Conservation (phyloP, 1,140 invertebrate genomes). For the Orchestia grillus region DNA sequence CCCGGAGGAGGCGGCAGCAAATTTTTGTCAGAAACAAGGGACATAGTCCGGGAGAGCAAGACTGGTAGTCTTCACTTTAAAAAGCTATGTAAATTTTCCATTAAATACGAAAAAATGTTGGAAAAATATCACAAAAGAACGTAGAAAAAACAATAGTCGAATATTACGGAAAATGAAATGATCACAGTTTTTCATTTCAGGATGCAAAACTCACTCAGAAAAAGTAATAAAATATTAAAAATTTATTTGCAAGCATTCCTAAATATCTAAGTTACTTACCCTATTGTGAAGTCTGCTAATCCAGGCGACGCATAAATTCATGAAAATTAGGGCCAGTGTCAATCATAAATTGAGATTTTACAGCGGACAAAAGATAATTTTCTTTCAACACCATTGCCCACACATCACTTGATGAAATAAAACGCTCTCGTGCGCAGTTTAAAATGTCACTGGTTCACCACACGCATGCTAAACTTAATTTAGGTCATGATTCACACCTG, state of each 20-base stretch:
- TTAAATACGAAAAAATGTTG: not conserved
- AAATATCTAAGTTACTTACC: not conserved
- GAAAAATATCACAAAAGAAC: not conserved
- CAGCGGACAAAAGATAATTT: not conserved
- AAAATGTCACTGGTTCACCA: not conserved
- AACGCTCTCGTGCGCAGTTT: not conserved
- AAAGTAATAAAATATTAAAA: not conserved
- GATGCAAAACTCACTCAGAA: not conserved
- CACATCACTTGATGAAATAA: not conserved
- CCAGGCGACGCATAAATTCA: not conserved
- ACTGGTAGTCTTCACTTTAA: not conserved
- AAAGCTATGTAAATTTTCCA: not conserved
- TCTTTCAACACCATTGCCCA: not conserved
- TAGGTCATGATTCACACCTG: not conserved
- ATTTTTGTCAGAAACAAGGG: not conserved
- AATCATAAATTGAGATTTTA: not conserved
- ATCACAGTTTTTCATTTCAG: not conserved
- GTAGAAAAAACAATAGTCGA: not conserved
- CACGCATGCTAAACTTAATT: not conserved
- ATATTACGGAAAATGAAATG: not conserved
- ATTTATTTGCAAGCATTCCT: not conserved
- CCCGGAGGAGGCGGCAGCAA: not conserved
- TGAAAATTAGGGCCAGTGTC: not conserved
- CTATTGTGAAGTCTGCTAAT: conserved; percentile 55
- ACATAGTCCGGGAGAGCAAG: not conserved